Evolutionary conservation across 2,113 vertebrate genomes (phyloP).

Genomic region (Protobothrops flavoviridis): DNA sequence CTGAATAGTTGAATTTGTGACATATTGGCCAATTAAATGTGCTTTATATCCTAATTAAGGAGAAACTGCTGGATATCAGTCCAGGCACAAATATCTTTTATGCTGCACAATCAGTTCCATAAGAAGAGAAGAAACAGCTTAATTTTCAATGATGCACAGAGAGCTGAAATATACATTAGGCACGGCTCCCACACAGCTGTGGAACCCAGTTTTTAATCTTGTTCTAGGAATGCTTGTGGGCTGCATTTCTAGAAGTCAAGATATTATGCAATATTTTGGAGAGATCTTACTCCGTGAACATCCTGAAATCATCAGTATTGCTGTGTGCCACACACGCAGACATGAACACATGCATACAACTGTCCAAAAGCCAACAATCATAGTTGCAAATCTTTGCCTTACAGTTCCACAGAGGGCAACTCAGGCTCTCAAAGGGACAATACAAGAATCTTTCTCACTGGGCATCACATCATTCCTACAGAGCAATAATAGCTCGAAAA

Average conservation of each 20-base stretch:
- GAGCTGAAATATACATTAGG: not conserved
- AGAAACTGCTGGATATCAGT: not conserved
- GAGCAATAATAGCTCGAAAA: conserved; percentile 44
- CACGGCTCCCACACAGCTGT: conserved; percentile 16
- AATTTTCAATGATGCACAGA: not conserved
- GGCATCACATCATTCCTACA: conserved; percentile 64
- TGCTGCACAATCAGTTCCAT: not conserved
- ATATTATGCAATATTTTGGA: conserved; percentile 54
- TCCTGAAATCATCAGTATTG: conserved; percentile 69
- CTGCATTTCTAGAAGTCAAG: conserved; percentile 64
- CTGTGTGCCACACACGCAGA: conserved; percentile 66
- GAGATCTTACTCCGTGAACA: conserved; percentile 50
- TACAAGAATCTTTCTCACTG: conserved; percentile 53
- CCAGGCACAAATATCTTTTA: not conserved
- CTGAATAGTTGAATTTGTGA: not conserved
- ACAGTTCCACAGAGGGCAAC: conserved; percentile 14
- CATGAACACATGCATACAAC: conserved; percentile 63
- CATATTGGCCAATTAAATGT: not conserved
- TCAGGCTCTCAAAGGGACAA: conserved; percentile 33
- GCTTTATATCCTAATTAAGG: not conserved
- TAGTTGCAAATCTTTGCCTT: conserved; percentile 58
- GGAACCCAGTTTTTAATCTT: conserved; percentile 45
- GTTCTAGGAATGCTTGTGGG: conserved; percentile 58
- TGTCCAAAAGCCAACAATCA: conserved; percentile 66
- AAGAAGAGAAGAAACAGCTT: not conserved